These are phyloP conservation scores for Addax nasomaculatus DNA, from an alignment of 2,113 vertebrate genomes.

Conservation along the genomic window DNA sequence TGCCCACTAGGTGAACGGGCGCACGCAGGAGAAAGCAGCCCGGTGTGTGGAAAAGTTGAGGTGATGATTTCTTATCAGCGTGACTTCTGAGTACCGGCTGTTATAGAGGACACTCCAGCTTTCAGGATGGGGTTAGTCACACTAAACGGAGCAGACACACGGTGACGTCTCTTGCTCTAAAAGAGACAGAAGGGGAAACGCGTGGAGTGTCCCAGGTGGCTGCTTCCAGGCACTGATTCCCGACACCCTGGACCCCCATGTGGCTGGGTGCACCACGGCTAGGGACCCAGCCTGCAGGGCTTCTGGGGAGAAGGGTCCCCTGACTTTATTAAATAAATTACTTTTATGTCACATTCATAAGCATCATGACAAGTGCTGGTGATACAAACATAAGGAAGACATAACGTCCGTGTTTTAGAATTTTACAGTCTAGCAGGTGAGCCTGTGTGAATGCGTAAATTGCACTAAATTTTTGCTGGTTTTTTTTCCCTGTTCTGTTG, in stretches of 20 bases:
- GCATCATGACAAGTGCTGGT: not conserved
- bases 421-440: not conserved
- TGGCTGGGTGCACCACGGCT: not conserved
- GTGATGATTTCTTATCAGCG: not conserved
- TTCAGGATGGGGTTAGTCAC: not conserved
- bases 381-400: not conserved
- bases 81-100: not conserved
- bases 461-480: not conserved
- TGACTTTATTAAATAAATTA: not conserved
- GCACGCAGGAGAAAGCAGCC: not conserved
- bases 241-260: not conserved
- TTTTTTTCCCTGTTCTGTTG: not conserved
- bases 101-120: not conserved
- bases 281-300: not conserved
- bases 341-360: not conserved
- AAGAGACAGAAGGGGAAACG: not conserved
- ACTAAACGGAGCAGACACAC: not conserved
- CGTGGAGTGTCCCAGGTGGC: not conserved
- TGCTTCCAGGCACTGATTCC: not conserved
- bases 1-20: not conserved
- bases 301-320: not conserved
- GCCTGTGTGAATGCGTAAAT: not conserved
- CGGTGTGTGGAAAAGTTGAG: not conserved
- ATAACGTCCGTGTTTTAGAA: not conserved
- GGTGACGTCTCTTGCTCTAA: not conserved